Percentiles rank a stretch among this genome's conserved stretches.
Conservation (phyloP, 2,113 vertebrate genomes). For the Vulpes lagopus region DNA sequence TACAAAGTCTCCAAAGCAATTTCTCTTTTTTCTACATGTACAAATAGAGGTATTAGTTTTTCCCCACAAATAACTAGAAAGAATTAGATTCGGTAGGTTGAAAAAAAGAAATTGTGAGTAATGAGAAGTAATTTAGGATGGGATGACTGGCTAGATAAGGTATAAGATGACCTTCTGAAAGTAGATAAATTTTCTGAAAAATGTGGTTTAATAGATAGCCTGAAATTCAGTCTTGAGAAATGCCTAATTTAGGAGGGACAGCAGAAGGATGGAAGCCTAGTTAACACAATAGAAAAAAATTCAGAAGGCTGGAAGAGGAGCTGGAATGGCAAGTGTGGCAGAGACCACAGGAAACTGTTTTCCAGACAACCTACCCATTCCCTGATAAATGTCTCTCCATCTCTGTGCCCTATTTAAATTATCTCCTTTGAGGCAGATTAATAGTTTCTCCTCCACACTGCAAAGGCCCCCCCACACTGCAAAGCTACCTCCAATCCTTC, state of each 20-base stretch:
- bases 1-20: conserved; percentile 52
- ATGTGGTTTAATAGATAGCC: neutral
- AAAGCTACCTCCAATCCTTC: no score
- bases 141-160: neutral
- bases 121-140: neutral
- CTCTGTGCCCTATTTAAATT: neutral
- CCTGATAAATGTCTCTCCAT: neutral
- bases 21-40: neutral
- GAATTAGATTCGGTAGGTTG: neutral
- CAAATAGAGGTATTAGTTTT: neutral
- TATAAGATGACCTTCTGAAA: neutral
- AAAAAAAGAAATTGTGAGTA: neutral
- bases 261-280: neutral
- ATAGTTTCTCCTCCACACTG: neutral
- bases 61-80: neutral
- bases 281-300: neutral
- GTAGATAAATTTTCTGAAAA: neutral
- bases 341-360: neutral
- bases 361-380: neutral
- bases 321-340: neutral
- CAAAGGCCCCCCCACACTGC: no score
- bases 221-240: neutral
- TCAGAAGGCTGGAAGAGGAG: neutral
- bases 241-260: neutral
- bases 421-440: neutral